Base-by-base conservation (phyloP, 2,888 invertebrate species). In the Hydropsyche betteni region DNA sequence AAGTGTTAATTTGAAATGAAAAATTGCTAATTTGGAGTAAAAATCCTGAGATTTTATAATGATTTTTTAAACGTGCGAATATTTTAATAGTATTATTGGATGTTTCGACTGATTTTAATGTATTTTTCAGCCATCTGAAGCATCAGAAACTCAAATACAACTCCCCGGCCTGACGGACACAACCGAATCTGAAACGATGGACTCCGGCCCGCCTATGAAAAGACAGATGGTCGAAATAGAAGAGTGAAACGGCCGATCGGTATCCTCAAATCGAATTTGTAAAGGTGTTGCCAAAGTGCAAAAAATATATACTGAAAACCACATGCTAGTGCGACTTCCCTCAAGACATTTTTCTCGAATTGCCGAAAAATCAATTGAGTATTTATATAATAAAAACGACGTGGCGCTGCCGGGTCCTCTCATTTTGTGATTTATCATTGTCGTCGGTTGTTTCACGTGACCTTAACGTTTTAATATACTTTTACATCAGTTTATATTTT, bases 121-220 rank as follows among this genome's bases (percentile, higher is more conserved):
- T 2, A 6, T 44, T 44, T 68, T 76, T 1, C 87, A 93, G 93
- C 93, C 93, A 12, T 92, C 92, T 6, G 92, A 93, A 86, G 93
- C 93, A n/a, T 91, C 92, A 3, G 93, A 93, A 81, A 93, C 93
- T 16, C 91, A 92, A 84, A 93, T 93, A 81, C 91, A 91, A 82
- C 86, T 93, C 80, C 93, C 93, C 14, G 92, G 92, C 36, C 86
- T 93, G 78, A 92, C 88, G 78, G 90, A 89, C 74, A 87, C 87
- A 78, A 85, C 86, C 34, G 80, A 83, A 33, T 34, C 78, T n/a
- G 90, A 89, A 69, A 87, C 87, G 77, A 86, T 86, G 44, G 80
- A 83, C 24, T 84, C 84, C 33, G 85, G 85, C 77, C 86, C 86
- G 3, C 85, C 86, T 68, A 82, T 83, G 16, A 86, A 86, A 81